phyloP scores from a whole-genome alignment of 2,888 invertebrate species.

The Ectemnius continuus region DNA sequence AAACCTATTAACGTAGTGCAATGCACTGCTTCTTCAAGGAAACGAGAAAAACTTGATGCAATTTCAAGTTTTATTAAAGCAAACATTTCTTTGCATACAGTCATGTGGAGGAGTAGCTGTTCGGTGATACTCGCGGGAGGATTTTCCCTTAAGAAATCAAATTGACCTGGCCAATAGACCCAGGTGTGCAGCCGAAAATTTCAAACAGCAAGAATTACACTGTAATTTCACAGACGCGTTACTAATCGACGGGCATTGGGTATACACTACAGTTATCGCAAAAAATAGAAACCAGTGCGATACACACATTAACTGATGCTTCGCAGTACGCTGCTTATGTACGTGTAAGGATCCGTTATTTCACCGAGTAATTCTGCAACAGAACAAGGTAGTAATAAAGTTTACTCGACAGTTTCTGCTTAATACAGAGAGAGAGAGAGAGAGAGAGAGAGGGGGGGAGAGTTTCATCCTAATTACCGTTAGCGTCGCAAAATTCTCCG shows the following conservation, averaged over 20 bases:
- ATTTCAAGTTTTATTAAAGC: conserved; percentile 66
- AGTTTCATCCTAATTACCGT: conserved; percentile 80
- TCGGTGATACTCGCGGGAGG: too few species aligned
- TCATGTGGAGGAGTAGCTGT: background rate
- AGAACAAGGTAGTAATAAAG: background rate
- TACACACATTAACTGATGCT: conserved; percentile 68
- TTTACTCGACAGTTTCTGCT: background rate
- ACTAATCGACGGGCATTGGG: background rate
- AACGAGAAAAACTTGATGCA: conserved; percentile 15
- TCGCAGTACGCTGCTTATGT: conserved; percentile 80
- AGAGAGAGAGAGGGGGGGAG: too few species aligned
- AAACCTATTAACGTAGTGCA: too few species aligned
- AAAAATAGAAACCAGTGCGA: background rate
- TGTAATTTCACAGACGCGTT: too few species aligned
- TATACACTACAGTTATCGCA: background rate
- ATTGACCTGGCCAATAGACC: too few species aligned
- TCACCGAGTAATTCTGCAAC: conserved; percentile 82
- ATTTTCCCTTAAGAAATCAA: too few species aligned
- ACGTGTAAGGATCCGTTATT: conserved; percentile 83
- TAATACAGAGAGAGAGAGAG: too few species aligned
- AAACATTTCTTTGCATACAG: conserved; percentile 59
- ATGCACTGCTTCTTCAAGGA: background rate
- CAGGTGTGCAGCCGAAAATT: too few species aligned
- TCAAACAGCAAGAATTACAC: too few species aligned
- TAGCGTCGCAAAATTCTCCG: conserved; percentile 95